Evolutionary conservation across 2,888 invertebrate species (phyloP).

Genomic region (Heterodera filipjevi): DNA sequence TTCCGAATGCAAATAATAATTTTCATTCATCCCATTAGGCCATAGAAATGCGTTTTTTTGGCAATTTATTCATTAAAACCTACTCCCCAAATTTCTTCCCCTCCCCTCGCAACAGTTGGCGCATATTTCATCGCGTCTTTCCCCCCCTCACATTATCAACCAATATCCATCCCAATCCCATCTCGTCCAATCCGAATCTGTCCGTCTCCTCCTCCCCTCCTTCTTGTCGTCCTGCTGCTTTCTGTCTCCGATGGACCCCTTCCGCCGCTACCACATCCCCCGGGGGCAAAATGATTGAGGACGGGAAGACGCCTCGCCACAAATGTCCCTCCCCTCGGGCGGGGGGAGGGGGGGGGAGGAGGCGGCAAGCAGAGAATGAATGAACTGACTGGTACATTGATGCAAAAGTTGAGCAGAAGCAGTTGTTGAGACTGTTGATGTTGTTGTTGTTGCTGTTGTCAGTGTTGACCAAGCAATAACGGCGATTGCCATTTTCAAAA

Average conservation of each 20-base stretch:
- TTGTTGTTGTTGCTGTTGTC: not conserved
- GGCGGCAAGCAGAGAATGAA: not conserved
- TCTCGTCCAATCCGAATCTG: too few species aligned
- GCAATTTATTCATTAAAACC: not conserved
- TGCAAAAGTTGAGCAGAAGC: not conserved
- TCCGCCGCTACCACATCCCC: not conserved
- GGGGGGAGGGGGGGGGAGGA: not conserved
- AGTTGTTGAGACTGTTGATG: not conserved
- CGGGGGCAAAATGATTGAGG: conserved; percentile 3
- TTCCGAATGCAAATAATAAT: not conserved
- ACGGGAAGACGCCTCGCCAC: not conserved
- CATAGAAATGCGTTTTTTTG: not conserved
- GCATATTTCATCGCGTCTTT: not conserved
- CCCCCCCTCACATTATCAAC: not conserved
- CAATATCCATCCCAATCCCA: not conserved
- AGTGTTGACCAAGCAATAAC: not conserved
- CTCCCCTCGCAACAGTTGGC: not conserved
- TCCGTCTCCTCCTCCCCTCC: too few species aligned
- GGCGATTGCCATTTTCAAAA: too few species aligned
- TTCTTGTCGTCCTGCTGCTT: too few species aligned
- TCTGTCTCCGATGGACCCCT: not conserved
- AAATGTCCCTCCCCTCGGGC: not conserved
- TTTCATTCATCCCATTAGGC: not conserved
- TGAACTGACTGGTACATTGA: conserved; percentile 1
- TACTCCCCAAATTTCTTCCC: not conserved